Conservation (phyloP, 2,888 invertebrate species). For the Megastigmus dorsalis region DNA sequence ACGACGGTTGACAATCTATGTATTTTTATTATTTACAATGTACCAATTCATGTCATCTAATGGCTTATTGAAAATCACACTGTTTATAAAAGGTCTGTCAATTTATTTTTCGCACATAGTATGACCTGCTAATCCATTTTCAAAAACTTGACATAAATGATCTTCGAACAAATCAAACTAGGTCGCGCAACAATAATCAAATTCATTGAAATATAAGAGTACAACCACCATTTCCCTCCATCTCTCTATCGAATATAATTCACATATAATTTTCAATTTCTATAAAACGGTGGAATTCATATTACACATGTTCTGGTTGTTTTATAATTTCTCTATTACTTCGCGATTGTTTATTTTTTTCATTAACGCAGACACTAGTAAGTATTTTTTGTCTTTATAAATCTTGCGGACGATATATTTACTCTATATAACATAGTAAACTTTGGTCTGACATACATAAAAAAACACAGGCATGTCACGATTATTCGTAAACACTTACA, state of each 20-base stretch:
- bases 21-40: constrained; percentile 69
- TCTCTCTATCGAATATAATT: constrained; percentile 15
- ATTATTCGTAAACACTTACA: constrained; percentile 54
- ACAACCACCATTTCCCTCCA: not conserved
- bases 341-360: constrained; percentile 22
- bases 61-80: constrained; percentile 65
- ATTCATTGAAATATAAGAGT: constrained; percentile 11
- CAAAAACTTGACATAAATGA: constrained; percentile 40
- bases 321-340: constrained; percentile 22
- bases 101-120: constrained; percentile 50
- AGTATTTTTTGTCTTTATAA: constrained; percentile 38
- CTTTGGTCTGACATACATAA: constrained; percentile 54
- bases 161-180: constrained; percentile 17
- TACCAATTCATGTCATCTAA: constrained; percentile 63
- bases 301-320: constrained; percentile 33
- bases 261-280: constrained; percentile 30
- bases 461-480: constrained; percentile 53
- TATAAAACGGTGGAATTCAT: constrained; percentile 49
- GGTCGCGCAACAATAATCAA: constrained; percentile 10
- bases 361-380: not conserved
- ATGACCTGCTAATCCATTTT: constrained; percentile 29
- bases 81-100: constrained; percentile 67
- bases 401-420: constrained; percentile 47
- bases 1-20: constrained; percentile 65
- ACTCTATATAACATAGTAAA: constrained; percentile 42